Evolutionary conservation across 1,140 invertebrate genomes (phyloP), one percentile per base, ranked within the genome.

Genomic region (Scaptomyza graminum): DNA sequence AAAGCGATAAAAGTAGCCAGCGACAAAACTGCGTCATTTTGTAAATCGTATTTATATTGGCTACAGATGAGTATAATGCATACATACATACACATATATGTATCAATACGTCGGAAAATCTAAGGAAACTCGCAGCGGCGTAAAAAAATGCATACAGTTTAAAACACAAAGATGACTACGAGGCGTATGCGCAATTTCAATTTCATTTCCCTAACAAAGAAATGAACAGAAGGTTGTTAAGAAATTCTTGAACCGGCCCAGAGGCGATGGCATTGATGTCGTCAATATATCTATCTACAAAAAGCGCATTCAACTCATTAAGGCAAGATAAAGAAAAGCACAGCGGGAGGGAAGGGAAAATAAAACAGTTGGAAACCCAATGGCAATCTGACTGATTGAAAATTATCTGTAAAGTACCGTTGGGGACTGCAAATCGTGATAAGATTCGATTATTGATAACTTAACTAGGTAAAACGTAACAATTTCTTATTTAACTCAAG

Each of bases 141-240:
- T 78, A 65, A 84, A 85, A 81, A 81, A 79, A 82, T 78, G 66
- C 59, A 60, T 34, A 9, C 50, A 52, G 59, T 51, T 51, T 50
- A 72, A 84, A 68, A 85, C 1, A 31, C 5, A 82, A 84, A 79
- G 67, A 66, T 31, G 62, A 79, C 66, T 62, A 54, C 60, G 51
- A 47, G 70, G 18, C 75, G 82, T 87, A 82, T 85, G 82, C 78
- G 82, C 82, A 85, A 85, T 87, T 87, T 85, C 76, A 76, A 72
- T 87, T 87, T 82, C 56, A 82, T 71, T 55, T 52, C 62, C 60
- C 59, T 9, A 31, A 13, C 9, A 51, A 54, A 54, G 9, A 7
- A 43, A 46, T 51, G 56, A 73, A 13, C 28, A 56, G 54, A 74
- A 55, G 56, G 74, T 66, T 74, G 66, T 54, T 28, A 44, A 62